A percentile compares a stretch with the other conserved stretches of the same genome.
phyloP scores from a whole-genome alignment of 2,888 invertebrate species.

The Bruchidius siliquastri region DNA sequence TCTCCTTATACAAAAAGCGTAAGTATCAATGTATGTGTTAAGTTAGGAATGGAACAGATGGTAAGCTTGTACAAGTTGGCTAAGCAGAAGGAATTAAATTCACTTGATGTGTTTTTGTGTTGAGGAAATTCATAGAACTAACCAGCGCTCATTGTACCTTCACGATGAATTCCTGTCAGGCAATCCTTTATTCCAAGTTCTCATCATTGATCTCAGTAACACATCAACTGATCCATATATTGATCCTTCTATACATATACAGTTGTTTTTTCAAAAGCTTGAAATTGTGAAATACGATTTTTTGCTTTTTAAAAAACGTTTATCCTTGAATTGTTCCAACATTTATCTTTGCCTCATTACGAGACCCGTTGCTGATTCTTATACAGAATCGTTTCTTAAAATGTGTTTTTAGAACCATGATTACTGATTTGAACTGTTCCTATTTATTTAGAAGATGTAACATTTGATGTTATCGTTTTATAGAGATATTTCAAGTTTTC shows the following conservation, averaged over 20 bases:
- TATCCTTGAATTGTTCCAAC: neutral
- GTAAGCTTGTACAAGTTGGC: neutral
- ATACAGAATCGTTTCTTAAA: no score
- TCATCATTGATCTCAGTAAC: conserved; percentile 31
- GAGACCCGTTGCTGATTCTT: neutral
- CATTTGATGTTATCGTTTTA: no score
- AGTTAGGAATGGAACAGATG: no score
- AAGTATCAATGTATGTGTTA: neutral
- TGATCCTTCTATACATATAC: neutral
- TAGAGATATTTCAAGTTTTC: no score
- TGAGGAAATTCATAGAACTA: conserved; percentile 16
- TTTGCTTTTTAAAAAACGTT: neutral
- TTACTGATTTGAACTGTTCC: no score
- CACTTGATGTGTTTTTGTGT: conserved; percentile 41
- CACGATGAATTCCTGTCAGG: conserved; percentile 1
- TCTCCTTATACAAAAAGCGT: neutral
- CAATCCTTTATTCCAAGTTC: conserved; percentile 12
- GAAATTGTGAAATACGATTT: neutral
- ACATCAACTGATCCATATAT: conserved; percentile 39
- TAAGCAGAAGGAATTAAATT: conserved; percentile 8
- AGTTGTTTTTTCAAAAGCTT: neutral
- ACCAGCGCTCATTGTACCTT: conserved; percentile 7
- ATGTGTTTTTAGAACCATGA: no score
- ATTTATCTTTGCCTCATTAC: neutral
- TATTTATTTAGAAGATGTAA: no score